Percentiles rank a stretch among this genome's conserved stretches.
These are phyloP conservation scores for Saccostrea echinata DNA, from an alignment of 1,140 invertebrate genomes.

Conservation along the genomic window DNA sequence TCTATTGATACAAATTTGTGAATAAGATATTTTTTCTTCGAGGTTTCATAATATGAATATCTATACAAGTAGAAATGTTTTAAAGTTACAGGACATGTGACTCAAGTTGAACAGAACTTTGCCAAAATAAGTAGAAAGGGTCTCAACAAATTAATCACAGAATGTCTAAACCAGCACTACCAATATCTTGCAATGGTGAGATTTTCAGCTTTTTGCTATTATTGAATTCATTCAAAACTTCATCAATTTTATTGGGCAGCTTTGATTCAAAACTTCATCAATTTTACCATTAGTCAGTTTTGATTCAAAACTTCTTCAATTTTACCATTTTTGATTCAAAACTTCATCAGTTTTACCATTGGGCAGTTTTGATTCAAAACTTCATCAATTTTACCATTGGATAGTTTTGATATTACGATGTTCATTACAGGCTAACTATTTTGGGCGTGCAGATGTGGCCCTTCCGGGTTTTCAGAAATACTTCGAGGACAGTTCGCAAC, in stretches of 20 bases:
- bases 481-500: constrained; percentile 90
- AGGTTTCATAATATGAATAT: too few relatives aligned
- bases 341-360: neutral
- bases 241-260: neutral
- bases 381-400: neutral
- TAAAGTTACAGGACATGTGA: neutral
- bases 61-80: too few relatives aligned
- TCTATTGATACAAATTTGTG: too few relatives aligned
- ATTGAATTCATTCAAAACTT: neutral
- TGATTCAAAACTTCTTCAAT: neutral
- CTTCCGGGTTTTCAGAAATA: constrained; percentile 93
- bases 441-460: constrained; percentile 88
- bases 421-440: constrained; percentile 86
- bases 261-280: neutral
- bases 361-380: neutral
- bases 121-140: constrained; percentile 16
- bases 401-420: neutral
- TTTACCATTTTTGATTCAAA: neutral
- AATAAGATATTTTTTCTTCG: too few relatives aligned
- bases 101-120: constrained; percentile 13
- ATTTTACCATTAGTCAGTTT: neutral
- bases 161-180: neutral
- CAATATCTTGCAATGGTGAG: neutral
- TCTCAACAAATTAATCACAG: constrained; percentile 9
- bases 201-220: neutral